These are phyloP conservation scores for Dreissena polymorpha DNA, from an alignment of 1,140 invertebrate species.

Conservation along the genomic window DNA sequence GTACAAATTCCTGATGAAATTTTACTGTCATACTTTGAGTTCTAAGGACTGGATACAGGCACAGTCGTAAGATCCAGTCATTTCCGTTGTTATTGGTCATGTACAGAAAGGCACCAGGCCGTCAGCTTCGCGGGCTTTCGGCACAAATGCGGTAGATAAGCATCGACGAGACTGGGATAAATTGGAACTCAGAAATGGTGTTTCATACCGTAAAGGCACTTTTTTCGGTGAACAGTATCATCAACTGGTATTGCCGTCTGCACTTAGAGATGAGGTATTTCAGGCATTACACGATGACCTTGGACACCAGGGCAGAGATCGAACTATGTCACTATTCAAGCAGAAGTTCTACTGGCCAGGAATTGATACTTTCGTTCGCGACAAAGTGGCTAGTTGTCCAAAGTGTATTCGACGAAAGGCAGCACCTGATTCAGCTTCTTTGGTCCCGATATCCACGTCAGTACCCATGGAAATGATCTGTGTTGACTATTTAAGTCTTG, in stretches of 20 bases:
- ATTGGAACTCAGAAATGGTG: slow-evolving; percentile 13
- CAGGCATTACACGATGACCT: slow-evolving; percentile 28
- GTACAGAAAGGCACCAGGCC: slow-evolving; percentile 13
- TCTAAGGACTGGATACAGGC: slow-evolving; percentile 14
- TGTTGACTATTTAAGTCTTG: slow-evolving; percentile 47
- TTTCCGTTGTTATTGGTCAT: not conserved
- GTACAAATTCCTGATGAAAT: not conserved
- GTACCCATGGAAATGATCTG: slow-evolving; percentile 45
- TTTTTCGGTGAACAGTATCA: slow-evolving; percentile 9
- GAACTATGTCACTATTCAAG: slow-evolving; percentile 20
- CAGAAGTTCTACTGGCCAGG: slow-evolving; percentile 45
- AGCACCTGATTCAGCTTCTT: slow-evolving; percentile 1
- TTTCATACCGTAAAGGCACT: slow-evolving; percentile 3
- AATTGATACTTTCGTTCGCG: slow-evolving; percentile 31
- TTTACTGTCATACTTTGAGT: not conserved
- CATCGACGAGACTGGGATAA: slow-evolving; percentile 18
- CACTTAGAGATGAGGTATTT: slow-evolving; percentile 11
- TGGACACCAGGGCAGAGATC: slow-evolving; percentile 36
- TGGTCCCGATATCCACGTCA: not conserved
- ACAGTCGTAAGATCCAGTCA: not conserved
- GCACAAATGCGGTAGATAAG: not conserved
- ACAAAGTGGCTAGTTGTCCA: not conserved
- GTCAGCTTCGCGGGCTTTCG: not conserved
- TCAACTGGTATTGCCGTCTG: slow-evolving; percentile 28
- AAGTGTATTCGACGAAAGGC: not conserved